phyloP scores from a whole-genome alignment of 2,888 invertebrate species.

The Galerucella pusilla region DNA sequence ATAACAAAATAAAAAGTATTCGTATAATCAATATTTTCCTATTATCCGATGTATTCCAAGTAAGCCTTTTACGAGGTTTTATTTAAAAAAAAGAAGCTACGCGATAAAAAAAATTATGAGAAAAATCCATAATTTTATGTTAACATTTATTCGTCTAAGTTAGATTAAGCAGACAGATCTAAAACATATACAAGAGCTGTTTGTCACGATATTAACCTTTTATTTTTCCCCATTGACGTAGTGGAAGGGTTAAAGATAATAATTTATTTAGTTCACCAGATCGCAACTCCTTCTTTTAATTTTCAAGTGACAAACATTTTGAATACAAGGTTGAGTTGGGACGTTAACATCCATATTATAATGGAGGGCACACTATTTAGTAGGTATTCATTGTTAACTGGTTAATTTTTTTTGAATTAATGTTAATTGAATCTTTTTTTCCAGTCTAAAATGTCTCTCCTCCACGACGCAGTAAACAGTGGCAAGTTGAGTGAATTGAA shows the following conservation, averaged over 20 bases:
- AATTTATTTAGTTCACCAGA: neutral
- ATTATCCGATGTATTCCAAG: neutral
- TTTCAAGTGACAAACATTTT: too few species aligned
- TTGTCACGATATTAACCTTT: neutral
- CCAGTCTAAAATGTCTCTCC: slow-evolving; percentile 77
- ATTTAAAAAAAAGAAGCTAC: neutral
- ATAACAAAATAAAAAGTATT: neutral
- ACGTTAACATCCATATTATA: too few species aligned
- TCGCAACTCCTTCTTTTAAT: too few species aligned
- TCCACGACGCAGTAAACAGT: slow-evolving; percentile 80
- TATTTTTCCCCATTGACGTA: neutral
- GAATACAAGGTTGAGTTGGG: too few species aligned
- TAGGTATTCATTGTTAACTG: too few species aligned
- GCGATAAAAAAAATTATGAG: neutral
- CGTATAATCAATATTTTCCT: neutral
- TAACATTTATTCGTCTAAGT: slow-evolving; percentile 5
- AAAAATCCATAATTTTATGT: neutral
- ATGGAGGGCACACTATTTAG: too few species aligned
- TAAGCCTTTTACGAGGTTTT: neutral
- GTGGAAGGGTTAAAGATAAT: neutral
- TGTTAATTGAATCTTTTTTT: slow-evolving; percentile 43
- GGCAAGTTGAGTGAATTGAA: slow-evolving; percentile 78
- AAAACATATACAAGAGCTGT: neutral
- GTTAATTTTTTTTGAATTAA: too few species aligned
- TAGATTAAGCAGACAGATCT: neutral